These are phyloP conservation scores for Macrostomum cliftonense DNA, from an alignment of 2,888 invertebrate species.

Conservation along the genomic window DNA sequence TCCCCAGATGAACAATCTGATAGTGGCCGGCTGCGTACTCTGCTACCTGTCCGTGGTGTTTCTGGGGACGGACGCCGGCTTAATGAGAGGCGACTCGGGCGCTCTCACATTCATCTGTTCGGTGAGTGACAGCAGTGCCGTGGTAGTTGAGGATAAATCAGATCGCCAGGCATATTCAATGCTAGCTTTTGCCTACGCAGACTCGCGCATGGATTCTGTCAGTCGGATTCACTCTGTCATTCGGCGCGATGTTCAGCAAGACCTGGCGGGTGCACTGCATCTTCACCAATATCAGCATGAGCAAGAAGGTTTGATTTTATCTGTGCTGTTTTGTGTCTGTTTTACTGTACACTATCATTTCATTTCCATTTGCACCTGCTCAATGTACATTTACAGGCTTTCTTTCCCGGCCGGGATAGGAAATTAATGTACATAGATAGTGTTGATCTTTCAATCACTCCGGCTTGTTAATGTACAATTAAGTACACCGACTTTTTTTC, in stretches of 20 bases:
- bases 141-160: no score
- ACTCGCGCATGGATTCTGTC: slow-evolving; percentile 76
- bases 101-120: background rate
- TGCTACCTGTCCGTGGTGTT: slow-evolving; percentile 88
- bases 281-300: slow-evolving; percentile 90
- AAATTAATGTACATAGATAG: no score
- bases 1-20: slow-evolving; percentile 89
- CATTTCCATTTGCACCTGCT: no score
- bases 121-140: background rate
- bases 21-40: slow-evolving; percentile 88
- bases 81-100: slow-evolving; percentile 46
- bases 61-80: slow-evolving; percentile 75
- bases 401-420: no score
- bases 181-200: slow-evolving; percentile 24
- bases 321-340: no score
- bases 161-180: no score
- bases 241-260: slow-evolving; percentile 98
- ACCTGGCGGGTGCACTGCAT: slow-evolving; percentile 98
- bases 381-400: no score
- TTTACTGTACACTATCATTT: no score
- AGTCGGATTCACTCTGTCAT: slow-evolving; percentile 89
- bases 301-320: slow-evolving; percentile 65
- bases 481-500: no score
- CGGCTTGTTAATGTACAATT: no score
- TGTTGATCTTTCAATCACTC: no score